These are phyloP conservation scores for Epizoanthus ramosus DNA, from an alignment of 92 coral and sea anemone genomes.

Conservation along the genomic window DNA sequence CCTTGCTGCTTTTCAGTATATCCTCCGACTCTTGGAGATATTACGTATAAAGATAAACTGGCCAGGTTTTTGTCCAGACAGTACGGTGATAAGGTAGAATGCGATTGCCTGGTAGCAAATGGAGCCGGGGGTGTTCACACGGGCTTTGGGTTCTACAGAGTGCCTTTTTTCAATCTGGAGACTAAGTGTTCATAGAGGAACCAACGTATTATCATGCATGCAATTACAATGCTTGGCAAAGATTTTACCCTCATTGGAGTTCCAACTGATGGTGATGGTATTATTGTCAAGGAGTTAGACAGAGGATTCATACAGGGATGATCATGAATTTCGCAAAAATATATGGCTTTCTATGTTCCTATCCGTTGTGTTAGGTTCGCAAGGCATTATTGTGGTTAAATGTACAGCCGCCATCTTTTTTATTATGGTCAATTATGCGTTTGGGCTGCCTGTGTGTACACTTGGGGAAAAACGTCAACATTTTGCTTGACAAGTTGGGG, in stretches of 20 bases:
- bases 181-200: conserved; percentile 75
- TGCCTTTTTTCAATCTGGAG: conserved; percentile 65
- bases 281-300: conserved; percentile 62
- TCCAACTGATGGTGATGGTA: conserved; percentile 64
- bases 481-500: no score
- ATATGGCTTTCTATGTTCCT: no score
- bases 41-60: conserved; percentile 49
- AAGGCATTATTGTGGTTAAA: no score
- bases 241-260: conserved; percentile 31
- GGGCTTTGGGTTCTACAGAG: conserved; percentile 56
- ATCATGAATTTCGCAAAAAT: no score
- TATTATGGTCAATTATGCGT: no score
- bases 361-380: no score
- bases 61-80: conserved; percentile 74
- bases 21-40: conserved; percentile 73
- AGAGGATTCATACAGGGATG: no score
- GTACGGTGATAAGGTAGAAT: conserved; percentile 61
- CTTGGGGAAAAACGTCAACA: no score
- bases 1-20: conserved; percentile 67
- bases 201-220: conserved; percentile 67
- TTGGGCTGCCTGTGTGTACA: no score
- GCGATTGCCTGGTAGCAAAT: conserved; percentile 60
- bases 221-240: conserved; percentile 48
- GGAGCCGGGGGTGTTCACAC: conserved; percentile 67
- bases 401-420: no score